Evolutionary conservation across 1,140 invertebrate genomes (phyloP), one percentile per base, ranked within the genome.

Genomic region (Orchestia grillus): DNA sequence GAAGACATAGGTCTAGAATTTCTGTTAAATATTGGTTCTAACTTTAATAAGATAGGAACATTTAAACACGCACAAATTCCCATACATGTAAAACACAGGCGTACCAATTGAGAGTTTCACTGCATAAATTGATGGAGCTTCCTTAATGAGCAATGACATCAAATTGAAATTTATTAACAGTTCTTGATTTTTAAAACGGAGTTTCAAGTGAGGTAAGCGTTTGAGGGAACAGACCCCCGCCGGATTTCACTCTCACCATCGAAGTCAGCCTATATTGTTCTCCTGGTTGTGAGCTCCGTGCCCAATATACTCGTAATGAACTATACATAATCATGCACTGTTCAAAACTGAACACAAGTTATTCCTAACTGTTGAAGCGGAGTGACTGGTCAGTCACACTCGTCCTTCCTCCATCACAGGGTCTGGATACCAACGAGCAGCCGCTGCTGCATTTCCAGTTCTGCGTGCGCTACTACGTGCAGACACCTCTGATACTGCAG

Each of bases 381-480:
- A 3, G 28, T 36, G 28, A 77, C 62, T 77, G 62, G 36, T 28
- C 15, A 8, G 28, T 36, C 62, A 77, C 28, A n/a, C n/a, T n/a
- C n/a, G n/a, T n/a, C 1, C 62, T 77, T 77, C 62, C 97, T 97
- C 96, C 97, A 97, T 98, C 98, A 91, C 98, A 99, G 99, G 98
- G 99, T 96, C 98, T 99, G 97, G 99, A 99, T 97, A 98, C 98
- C 97, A 98, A 98, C 97, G 99, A 99, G 96, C 98, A 98, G 97
- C 99, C 99, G 91, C 98, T 99, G 44, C 98, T 99, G 97, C 98
- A 98, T 97, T 98, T 99, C 97, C 98, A 99, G 97, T 98, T 99
- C 97, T 98, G 99, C 97, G 98, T 99, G 97, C 98, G 99, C 97
- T 99, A 99, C 97, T 99, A 99, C 97, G 98, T 99, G 96, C 99